Base-by-base conservation (phyloP, 2,888 invertebrate genomes). In the Dendrolimus pini region DNA sequence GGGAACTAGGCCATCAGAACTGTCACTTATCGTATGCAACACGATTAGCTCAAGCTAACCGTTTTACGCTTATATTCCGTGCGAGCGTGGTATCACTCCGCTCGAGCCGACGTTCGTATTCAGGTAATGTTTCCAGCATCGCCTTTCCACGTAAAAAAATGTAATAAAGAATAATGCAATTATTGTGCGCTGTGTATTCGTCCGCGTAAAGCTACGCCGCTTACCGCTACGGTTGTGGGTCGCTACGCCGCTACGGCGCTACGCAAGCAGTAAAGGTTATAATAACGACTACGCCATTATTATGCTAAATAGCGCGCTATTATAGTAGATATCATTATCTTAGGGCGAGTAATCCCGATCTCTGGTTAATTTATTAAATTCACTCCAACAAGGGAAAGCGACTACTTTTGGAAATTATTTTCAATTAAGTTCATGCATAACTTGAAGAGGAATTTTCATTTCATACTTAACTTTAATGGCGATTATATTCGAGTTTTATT, bases 251-350 rank as follows among this genome's bases (percentile, higher is more conserved):
- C 47, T 47, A 47, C 47, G 47, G 47, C 47, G 47, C 47, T 47
- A 47, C 47, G 47, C 10, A 47, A 9, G 47, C 47, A 9, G 47
- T 47, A 30, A 55, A 42, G 63, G 62, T 68, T 72, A 67, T 68
- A 66, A 68, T 70, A 65, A 71, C 18, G 18, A 18, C 68, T 69
- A 63, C 60, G 57, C 68, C 69, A 74, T 75, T 77, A 78, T 78
- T 71, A 74, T 77, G 80, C 71, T 79, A 79, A 47, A 79, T 79
- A 71, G 72, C 61, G 55, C 56, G 66, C 71, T 72, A 74, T 76
- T 74, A 77, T 75, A 67, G 69, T 70, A 70, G 74, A 74, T 77
- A 77, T 72, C 72, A 71, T 74, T 75, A 76, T 75, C 74, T 74
- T 60, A 60, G 66, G 62, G 62, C 59, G 62, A 67, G 65, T 65